Evolutionary conservation across 2,888 invertebrate species (phyloP).

Genomic region (Campoplex capitator): DNA sequence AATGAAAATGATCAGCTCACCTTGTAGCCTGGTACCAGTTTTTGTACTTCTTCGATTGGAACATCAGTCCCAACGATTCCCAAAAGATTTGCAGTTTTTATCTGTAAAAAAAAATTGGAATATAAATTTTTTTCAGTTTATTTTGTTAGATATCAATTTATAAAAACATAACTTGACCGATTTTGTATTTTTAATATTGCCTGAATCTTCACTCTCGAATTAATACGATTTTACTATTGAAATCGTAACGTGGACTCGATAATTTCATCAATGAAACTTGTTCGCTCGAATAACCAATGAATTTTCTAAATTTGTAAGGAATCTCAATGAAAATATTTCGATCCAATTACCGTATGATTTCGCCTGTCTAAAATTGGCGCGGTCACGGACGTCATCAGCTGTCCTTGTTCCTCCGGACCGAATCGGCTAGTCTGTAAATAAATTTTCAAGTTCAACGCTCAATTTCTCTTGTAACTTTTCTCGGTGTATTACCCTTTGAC

Average conservation of each 20-base stretch:
- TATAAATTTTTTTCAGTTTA: too few species aligned
- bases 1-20: slow-evolving; percentile 84
- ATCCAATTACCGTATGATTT: slow-evolving; percentile 91
- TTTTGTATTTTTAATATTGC: neutral
- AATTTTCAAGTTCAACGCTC: slow-evolving; percentile 25
- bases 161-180: neutral
- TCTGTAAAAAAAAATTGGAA: slow-evolving; percentile 85
- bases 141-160: neutral
- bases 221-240: neutral
- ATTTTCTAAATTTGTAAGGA: neutral
- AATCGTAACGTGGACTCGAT: neutral
- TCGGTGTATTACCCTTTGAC: neutral
- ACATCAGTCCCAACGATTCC: slow-evolving; percentile 99
- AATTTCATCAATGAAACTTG: neutral
- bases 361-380: slow-evolving; percentile 97
- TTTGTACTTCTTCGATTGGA: slow-evolving; percentile 97
- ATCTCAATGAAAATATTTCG: neutral
- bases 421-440: slow-evolving; percentile 88
- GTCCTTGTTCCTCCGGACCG: slow-evolving; percentile 89
- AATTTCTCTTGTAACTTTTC: neutral
- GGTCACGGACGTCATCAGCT: slow-evolving; percentile 96
- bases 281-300: neutral
- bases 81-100: slow-evolving; percentile 95
- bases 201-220: neutral
- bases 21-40: slow-evolving; percentile 97